Percentiles rank a stretch among this genome's conserved stretches.
phyloP scores from a whole-genome alignment of 2,888 invertebrate genomes.

The Temnothorax unifasciatus region DNA sequence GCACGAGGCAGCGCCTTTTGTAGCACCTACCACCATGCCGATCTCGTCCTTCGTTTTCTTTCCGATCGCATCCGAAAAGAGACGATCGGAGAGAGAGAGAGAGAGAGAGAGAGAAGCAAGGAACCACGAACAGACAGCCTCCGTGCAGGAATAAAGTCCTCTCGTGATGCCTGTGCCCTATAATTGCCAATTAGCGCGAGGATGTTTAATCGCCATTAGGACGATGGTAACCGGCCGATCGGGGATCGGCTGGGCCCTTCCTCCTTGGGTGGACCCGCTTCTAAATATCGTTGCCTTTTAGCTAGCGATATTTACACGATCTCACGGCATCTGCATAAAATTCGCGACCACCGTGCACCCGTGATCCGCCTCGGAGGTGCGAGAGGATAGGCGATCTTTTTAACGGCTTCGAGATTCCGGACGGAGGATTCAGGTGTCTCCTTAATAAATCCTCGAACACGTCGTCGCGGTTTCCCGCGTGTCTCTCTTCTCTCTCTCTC shows the following conservation, averaged over 20 bases:
- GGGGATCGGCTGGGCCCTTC: constrained; percentile 46
- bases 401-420: constrained; percentile 72
- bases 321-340: constrained; percentile 79
- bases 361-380: constrained; percentile 50
- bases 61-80: constrained; percentile 12
- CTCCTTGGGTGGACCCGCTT: constrained; percentile 52
- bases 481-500: background rate
- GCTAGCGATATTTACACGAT: constrained; percentile 77
- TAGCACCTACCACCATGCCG: constrained; percentile 69
- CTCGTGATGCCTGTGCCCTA: constrained; percentile 79
- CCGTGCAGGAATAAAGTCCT: constrained; percentile 63
- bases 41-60: constrained; percentile 43
- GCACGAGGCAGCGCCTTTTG: constrained; percentile 68
- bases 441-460: constrained; percentile 82
- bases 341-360: constrained; percentile 75
- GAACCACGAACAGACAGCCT: constrained; percentile 58
- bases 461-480: constrained; percentile 66
- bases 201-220: constrained; percentile 86
- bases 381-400: constrained; percentile 73
- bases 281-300: constrained; percentile 58
- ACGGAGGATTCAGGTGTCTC: constrained; percentile 73
- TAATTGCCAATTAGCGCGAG: constrained; percentile 86
- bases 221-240: constrained; percentile 75
- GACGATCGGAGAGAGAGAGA: constrained; percentile 43
- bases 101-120: constrained; percentile 52